Evolutionary conservation across 30 jellyfish, hydroid and myxozoan species (phyloP).

Genomic region (Cassiopea xamachana): DNA sequence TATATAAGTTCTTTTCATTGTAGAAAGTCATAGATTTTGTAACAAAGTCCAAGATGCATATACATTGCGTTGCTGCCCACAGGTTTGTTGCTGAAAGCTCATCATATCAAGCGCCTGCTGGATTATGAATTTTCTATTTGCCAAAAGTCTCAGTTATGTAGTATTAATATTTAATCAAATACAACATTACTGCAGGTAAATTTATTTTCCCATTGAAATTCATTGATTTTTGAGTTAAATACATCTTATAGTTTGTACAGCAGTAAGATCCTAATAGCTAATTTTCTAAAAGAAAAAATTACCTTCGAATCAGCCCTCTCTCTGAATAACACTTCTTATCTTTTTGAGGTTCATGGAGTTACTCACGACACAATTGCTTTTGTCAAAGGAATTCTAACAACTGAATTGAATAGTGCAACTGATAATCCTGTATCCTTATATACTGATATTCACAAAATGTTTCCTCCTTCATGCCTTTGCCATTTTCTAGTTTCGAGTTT

Average conservation of each 20-base stretch:
- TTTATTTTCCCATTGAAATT: too few relatives aligned
- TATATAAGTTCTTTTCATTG: neutral
- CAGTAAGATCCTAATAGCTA: too few relatives aligned
- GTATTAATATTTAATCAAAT: too few relatives aligned
- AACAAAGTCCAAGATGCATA: conserved; percentile 94
- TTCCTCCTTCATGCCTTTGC: neutral
- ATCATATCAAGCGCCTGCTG: too few relatives aligned
- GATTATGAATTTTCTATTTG: too few relatives aligned
- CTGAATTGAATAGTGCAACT: conserved; percentile 94
- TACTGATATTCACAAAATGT: neutral
- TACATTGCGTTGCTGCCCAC: conserved; percentile 94
- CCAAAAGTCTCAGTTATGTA: too few relatives aligned
- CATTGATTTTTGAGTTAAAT: too few relatives aligned
- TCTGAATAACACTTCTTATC: neutral
- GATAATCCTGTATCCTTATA: conserved; percentile 92
- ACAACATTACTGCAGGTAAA: too few relatives aligned
- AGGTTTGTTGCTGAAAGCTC: conserved; percentile 38
- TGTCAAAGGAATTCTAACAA: conserved; percentile 78
- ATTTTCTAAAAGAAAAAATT: too few relatives aligned
- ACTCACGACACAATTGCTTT: conserved; percentile 92
- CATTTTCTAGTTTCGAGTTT: too few relatives aligned
- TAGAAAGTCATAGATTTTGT: conserved; percentile 92
- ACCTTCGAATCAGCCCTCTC: neutral
- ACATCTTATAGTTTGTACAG: too few relatives aligned
- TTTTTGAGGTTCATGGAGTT: conserved; percentile 89